These are phyloP conservation scores for Pao palembangensis DNA, from an alignment of 2,113 vertebrate genomes.

Conservation along the genomic window DNA sequence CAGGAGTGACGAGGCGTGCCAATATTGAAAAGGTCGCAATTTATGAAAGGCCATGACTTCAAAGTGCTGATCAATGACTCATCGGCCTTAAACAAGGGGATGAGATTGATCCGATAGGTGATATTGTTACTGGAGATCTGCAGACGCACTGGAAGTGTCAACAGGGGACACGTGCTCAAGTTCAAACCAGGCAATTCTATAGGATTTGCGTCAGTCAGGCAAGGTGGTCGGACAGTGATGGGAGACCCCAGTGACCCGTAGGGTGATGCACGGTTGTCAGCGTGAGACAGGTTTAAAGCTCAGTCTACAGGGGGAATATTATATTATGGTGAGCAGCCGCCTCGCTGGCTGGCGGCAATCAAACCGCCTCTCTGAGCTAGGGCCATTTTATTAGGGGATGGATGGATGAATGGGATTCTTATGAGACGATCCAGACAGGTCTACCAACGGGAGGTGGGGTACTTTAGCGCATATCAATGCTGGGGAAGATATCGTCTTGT, in stretches of 20 bases:
- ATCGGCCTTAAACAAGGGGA: slow-evolving; percentile 40
- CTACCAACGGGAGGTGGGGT: slow-evolving; percentile 40
- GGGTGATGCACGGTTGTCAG: slow-evolving; percentile 54
- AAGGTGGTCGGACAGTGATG: slow-evolving; percentile 59
- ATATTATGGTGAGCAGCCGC: slow-evolving; percentile 50
- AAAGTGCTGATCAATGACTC: slow-evolving; percentile 69
- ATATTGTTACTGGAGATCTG: slow-evolving; percentile 59
- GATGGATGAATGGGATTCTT: slow-evolving; percentile 48
- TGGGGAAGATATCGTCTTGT: slow-evolving; percentile 20
- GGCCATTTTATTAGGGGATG: slow-evolving; percentile 44
- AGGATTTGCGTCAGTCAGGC: slow-evolving; percentile 69
- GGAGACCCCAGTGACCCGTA: slow-evolving; percentile 55
- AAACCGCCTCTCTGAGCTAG: slow-evolving; percentile 25
- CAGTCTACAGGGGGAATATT: slow-evolving; percentile 52
- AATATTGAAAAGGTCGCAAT: slow-evolving; percentile 72
- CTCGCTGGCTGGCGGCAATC: slow-evolving; percentile 39
- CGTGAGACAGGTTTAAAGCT: slow-evolving; percentile 55
- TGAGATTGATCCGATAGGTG: slow-evolving; percentile 58
- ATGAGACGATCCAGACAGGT: slow-evolving; percentile 58
- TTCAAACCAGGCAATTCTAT: slow-evolving; percentile 55
- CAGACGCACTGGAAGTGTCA: slow-evolving; percentile 45
- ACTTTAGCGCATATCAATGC: slow-evolving; percentile 52
- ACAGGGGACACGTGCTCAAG: slow-evolving; percentile 44
- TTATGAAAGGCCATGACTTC: slow-evolving; percentile 69
- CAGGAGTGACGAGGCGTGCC: slow-evolving; percentile 45